Conservation (phyloP, 2,888 invertebrate species). For the Drosophila falleni region DNA sequence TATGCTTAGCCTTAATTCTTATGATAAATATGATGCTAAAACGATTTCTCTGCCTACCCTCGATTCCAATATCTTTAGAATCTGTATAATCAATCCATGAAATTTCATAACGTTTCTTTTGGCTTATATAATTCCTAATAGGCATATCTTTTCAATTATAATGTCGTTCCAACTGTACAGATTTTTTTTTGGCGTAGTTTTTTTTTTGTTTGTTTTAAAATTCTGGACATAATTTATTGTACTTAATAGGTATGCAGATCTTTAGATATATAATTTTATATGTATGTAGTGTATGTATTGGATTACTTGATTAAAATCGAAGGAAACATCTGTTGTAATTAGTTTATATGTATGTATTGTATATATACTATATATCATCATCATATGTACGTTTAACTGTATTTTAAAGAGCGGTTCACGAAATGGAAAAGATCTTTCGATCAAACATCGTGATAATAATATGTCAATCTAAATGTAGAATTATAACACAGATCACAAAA, state of each 20-base stretch:
- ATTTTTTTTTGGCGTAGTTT: slow-evolving; percentile 32
- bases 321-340: slow-evolving; percentile 59
- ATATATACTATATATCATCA: not conserved
- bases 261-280: slow-evolving; percentile 19
- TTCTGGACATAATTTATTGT: slow-evolving; percentile 63
- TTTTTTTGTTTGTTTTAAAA: slow-evolving; percentile 23
- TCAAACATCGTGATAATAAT: slow-evolving; percentile 16
- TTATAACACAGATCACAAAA: slow-evolving; percentile 75
- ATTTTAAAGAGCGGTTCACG: slow-evolving; percentile 13
- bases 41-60: slow-evolving; percentile 1
- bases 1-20: slow-evolving; percentile 45
- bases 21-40: slow-evolving; percentile 34
- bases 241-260: slow-evolving; percentile 70
- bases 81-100: not conserved
- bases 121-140: slow-evolving; percentile 42
- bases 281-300: slow-evolving; percentile 36
- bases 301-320: slow-evolving; percentile 56
- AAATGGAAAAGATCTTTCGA: slow-evolving; percentile 10
- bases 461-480: slow-evolving; percentile 50
- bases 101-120: slow-evolving; percentile 16
- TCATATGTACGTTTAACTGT: slow-evolving; percentile 21
- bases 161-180: slow-evolving; percentile 45
- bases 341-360: slow-evolving; percentile 37
- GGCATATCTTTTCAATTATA: slow-evolving; percentile 12
- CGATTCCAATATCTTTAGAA: not conserved